Evolutionary conservation across 2,888 invertebrate species (phyloP).

Genomic region (Crioceris asparagi): DNA sequence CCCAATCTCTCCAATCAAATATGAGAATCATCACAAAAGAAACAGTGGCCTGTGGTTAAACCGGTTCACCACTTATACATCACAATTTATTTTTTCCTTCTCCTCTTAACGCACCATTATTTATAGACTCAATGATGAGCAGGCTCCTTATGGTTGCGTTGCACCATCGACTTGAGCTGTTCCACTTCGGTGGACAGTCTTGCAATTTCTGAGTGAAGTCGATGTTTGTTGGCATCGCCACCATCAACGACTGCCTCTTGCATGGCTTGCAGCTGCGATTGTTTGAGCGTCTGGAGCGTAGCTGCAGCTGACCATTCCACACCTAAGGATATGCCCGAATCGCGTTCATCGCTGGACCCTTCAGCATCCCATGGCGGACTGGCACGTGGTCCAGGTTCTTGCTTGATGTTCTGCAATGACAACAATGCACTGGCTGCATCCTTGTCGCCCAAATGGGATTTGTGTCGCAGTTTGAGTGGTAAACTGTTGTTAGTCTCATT

Average conservation of each 20-base stretch:
- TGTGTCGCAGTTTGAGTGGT: slow-evolving; percentile 85
- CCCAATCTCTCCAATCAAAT: slow-evolving; percentile 27
- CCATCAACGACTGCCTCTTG: slow-evolving; percentile 30
- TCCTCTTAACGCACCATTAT: slow-evolving; percentile 9
- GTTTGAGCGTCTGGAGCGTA: slow-evolving; percentile 33
- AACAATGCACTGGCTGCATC: slow-evolving; percentile 73
- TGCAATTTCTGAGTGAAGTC: slow-evolving; percentile 76
- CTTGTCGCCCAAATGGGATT: slow-evolving; percentile 80
- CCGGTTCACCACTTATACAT: slow-evolving; percentile 19
- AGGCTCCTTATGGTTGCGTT: slow-evolving; percentile 41
- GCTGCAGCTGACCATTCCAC: slow-evolving; percentile 49
- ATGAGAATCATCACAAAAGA: slow-evolving; percentile 28
- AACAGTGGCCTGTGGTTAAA: slow-evolving; percentile 16
- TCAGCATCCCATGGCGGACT: slow-evolving; percentile 82
- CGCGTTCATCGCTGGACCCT: slow-evolving; percentile 81
- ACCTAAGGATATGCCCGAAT: slow-evolving; percentile 79
- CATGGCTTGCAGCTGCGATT: slow-evolving; percentile 33
- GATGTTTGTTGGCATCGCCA: slow-evolving; percentile 55
- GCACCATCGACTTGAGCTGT: slow-evolving; percentile 73
- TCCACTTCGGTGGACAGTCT: slow-evolving; percentile 86
- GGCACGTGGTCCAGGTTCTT: slow-evolving; percentile 69
- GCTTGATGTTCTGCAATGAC: slow-evolving; percentile 77
- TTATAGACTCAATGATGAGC: slow-evolving; percentile 11
- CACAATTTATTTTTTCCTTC: slow-evolving; percentile 14
- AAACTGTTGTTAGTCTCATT: slow-evolving; percentile 65